A percentile compares a stretch with the other conserved stretches of the same genome.
These are phyloP conservation scores for Pao palembangensis DNA, from an alignment of 2,113 vertebrate species.

Conservation along the genomic window DNA sequence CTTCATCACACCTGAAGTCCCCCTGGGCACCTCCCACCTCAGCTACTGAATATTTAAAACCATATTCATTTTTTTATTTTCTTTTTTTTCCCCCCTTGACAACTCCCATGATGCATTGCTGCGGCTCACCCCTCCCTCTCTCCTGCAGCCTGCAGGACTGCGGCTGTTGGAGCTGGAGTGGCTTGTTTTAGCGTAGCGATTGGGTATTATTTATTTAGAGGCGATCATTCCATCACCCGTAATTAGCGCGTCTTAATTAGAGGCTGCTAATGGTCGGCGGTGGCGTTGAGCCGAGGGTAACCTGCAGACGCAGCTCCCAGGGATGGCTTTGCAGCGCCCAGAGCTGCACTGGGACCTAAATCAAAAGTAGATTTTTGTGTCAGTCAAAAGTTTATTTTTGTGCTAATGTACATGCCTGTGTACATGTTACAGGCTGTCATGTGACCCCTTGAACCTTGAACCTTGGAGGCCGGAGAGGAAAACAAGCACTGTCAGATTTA, in stretches of 20 bases:
- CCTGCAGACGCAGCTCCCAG: conserved; percentile 61
- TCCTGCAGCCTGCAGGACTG: conserved; percentile 4
- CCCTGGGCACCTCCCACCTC: conserved; percentile 41
- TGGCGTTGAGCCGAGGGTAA: conserved; percentile 57
- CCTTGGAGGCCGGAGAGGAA: too few relatives aligned
- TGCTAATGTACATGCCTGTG: too few relatives aligned
- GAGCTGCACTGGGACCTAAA: not conserved
- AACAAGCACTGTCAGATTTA: not conserved
- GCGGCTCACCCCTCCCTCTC: conserved; percentile 12
- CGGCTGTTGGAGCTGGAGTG: conserved; percentile 59
- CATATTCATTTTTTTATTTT: conserved; percentile 39
- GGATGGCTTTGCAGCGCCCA: conserved; percentile 27
- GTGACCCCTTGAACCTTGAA: too few relatives aligned
- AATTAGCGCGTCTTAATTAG: conserved; percentile 72
- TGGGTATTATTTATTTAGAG: conserved; percentile 73
- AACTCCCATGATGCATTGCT: conserved; percentile 59
- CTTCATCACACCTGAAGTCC: conserved; percentile 30
- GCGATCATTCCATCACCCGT: conserved; percentile 69
- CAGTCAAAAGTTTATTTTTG: too few relatives aligned
- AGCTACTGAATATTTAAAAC: conserved; percentile 66
- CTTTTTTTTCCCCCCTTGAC: conserved; percentile 28
- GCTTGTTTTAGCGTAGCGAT: conserved; percentile 67
- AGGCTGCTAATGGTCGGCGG: conserved; percentile 61
- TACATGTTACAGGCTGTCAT: too few relatives aligned
- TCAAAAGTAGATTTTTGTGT: too few relatives aligned